Base-by-base conservation (phyloP, 2,113 vertebrate species). In the Cephalopholis sonnerati region DNA sequence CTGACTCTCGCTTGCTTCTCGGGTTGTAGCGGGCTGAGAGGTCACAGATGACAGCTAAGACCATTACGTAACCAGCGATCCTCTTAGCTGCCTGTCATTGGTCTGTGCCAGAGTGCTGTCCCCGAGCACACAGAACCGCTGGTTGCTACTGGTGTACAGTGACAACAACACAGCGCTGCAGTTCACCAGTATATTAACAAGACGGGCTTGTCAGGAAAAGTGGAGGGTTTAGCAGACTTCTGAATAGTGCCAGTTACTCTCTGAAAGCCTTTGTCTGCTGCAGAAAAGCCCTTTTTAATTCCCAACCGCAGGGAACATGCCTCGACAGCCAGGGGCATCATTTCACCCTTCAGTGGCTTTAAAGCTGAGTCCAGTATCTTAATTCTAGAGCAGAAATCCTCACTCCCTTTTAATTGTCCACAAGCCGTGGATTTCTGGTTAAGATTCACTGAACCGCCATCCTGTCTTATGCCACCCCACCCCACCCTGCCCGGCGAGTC, bases 11-110 rank as follows among this genome's bases (percentile, higher is more conserved):
- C 68, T 74, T 12, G 4, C 63, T 73, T 58, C 69, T 39, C 29
- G 67, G 64, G 61, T 29, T 36, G 44, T 24, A 5, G 55, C 48
- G 63, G 36, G 54, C 54, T 2, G 59, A 65, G 63, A 46, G 75
- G 87, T 88, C 58, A 29, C 85, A 82, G 78, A 71, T 32, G 15
- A 72, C 74, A 39, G 44, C 63, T 83, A 65, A 88, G 71, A 17
- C 51, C 0, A 16, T 94, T 91, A 83, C 18, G 50, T 91, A 92
- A 91, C 48, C 58, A 22, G 58, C 10, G 51, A 87, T 86, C 87
- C 68, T 88, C 86, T 89, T 73, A 79, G 61, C 68, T 24, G 75
- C 66, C 67, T 72, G 74, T 79, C 88, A 85, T 72, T 74, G 79
- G 86, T 77, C 57, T 5, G 6, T 80, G 67, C 51, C 15, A 24